Evolutionary conservation across 2,888 invertebrate genomes (phyloP), one percentile per base, ranked within the genome.

Genomic region (Clostera curtula): DNA sequence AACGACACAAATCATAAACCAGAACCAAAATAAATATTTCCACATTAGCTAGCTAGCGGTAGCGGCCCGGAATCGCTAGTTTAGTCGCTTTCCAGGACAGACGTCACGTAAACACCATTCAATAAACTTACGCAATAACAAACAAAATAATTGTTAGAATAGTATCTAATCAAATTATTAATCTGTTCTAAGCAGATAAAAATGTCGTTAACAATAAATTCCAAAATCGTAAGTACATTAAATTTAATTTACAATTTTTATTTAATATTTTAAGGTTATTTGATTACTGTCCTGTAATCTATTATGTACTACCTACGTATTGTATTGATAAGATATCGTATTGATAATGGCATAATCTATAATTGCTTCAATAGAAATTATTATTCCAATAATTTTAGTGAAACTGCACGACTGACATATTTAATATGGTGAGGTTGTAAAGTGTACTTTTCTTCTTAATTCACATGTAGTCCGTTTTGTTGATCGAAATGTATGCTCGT

Each of bases 141-240:
- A n/a, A n/a, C n/a, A n/a, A n/a, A n/a, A n/a, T n/a, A n/a, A n/a
- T n/a, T n/a, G n/a, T n/a, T n/a, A n/a, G n/a, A n/a, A n/a, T n/a
- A n/a, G n/a, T 23, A 13, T 15, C 13, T 17, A n/a, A 25, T 15
- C 5, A 12, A 13, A 14, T 12, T 18, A 8, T 16, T 6, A 17
- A 22, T 19, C 17, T 16, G 5, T n/a, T n/a, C n/a, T n/a, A n/a
- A n/a, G n/a, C n/a, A n/a, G n/a, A n/a, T 23, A 29, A 50, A 41
- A 43, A 66, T 66, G 64, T 23, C 52, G 34, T 10, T 45, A 18
- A 40, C 41, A 22, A 35, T 52, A 14, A 54, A 55, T 35, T 41
- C 56, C 7, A 65, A 58, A 56, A 38, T 66, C 16, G 67, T 67
- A 49, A 65, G 67, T 66, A 48, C 22, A 6, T 10, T 19, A 8